Evolutionary conservation across 1,140 invertebrate genomes (phyloP), one percentile per base, ranked within the genome.

Genomic region (Myzus persicae): DNA sequence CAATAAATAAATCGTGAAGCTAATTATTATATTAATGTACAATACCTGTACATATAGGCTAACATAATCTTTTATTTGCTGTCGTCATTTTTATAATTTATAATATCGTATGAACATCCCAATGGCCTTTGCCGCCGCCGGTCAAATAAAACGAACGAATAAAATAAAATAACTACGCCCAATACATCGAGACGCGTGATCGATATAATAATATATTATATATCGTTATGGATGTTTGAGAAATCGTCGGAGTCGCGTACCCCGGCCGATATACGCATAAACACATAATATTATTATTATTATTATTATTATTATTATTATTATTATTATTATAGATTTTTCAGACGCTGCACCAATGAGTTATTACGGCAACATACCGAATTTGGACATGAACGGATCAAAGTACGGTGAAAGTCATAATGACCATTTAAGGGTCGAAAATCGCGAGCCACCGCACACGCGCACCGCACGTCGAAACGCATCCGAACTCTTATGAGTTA

Each of bases 361-460:
- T 92, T 92, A 92, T 81, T 92, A 82, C 44, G 18, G 76, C 91
- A 93, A 85, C 81, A 85, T 85, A n/a, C 91, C 91, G 81, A 48
- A 84, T 85, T 93, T 93, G 91, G 91, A 84, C 76, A 84, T 85
- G 76, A 31, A 54, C 51, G 26, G 89, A 67, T 59, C 54, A 42
- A 90, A n/a, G n/a, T n/a, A 42, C 89, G 51, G 89, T 90, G 89
- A 81, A 91, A 91, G 90, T 91, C 82, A 91, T 46, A 90, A 90
- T 67, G 89, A 67, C 89, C 54, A 67, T 90, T 90, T 90, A 90
- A 26, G 89, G 89, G 26, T 90, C 88, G 88, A 89, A 89, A 89
- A 89, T 38, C 36, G 46, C 67, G 38, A 54, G 36, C 31, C 88
- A 90, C 88, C 48, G 31, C 7, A 54, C 88, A 38, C 84, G 42